Conservation (phyloP, 1,140 invertebrate species). For the Tenebrio molitor region DNA sequence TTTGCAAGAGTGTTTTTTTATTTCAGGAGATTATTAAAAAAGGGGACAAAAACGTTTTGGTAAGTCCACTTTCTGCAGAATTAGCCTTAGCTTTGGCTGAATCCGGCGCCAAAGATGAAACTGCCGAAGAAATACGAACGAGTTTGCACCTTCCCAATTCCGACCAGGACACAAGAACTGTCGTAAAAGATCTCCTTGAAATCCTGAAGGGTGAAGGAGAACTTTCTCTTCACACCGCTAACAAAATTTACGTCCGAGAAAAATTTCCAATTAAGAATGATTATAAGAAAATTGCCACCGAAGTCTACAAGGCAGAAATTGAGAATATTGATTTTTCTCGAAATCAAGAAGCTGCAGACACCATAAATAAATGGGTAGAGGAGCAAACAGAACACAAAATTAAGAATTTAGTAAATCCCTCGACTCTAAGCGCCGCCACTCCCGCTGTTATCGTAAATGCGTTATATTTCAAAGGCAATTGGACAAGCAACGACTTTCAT, state of each 20-base stretch:
- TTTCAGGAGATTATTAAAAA: neutral
- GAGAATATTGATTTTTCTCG: constrained; percentile 71
- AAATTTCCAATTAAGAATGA: constrained; percentile 60
- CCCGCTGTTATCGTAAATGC: constrained; percentile 84
- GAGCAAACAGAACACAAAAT: constrained; percentile 80
- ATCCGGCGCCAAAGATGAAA: constrained; percentile 5
- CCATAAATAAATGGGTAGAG: constrained; percentile 81
- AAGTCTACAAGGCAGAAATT: constrained; percentile 70
- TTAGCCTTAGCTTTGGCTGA: neutral
- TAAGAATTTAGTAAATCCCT: constrained; percentile 73
- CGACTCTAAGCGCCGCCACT: constrained; percentile 69
- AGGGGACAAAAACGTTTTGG: neutral
- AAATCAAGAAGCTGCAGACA: constrained; percentile 62
- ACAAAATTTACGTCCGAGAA: constrained; percentile 67
- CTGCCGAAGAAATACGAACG: neutral
- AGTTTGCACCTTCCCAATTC: neutral
- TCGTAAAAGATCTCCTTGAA: neutral
- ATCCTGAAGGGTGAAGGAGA: neutral
- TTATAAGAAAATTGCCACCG: constrained; percentile 64
- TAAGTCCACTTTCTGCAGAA: constrained; percentile 2
- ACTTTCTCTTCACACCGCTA: constrained; percentile 40
- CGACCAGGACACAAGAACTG: neutral
- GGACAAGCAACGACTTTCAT: too few relatives aligned
- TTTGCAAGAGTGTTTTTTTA: neutral
- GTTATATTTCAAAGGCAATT: constrained; percentile 83